Conservation (phyloP, 2,113 vertebrate species). For the Periophthalmodon schlosseri region DNA sequence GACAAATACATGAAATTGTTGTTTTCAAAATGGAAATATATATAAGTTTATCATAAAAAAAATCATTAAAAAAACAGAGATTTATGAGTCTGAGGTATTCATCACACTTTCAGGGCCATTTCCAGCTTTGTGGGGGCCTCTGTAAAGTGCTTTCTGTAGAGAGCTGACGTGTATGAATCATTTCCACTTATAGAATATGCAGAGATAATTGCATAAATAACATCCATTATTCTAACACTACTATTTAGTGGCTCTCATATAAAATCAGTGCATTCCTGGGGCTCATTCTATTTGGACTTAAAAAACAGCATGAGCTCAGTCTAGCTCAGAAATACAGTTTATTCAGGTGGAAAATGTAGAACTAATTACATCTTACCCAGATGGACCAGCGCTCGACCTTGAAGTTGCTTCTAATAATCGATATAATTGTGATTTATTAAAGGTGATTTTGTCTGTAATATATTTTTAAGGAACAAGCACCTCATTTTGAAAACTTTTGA, state of each 20-base stretch:
- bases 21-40: too few species aligned
- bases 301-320: neutral
- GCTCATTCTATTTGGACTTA: neutral
- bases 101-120: neutral
- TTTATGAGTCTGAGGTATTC: too few species aligned
- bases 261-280: neutral
- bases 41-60: too few species aligned
- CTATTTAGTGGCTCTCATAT: neutral
- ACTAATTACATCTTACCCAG: neutral
- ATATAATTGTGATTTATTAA: too few species aligned
- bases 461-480: too few species aligned
- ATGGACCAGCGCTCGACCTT: too few species aligned
- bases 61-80: too few species aligned
- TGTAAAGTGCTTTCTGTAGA: neutral
- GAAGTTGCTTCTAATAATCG: too few species aligned
- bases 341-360: neutral
- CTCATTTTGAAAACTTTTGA: neutral
- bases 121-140: neutral
- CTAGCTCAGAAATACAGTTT: neutral
- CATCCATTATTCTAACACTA: neutral
- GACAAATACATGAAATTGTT: too few species aligned
- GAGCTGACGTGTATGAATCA: neutral
- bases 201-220: neutral
- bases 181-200: too few species aligned
- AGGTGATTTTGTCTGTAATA: too few species aligned